Conservation (phyloP, 1,140 invertebrate species). For the Pogonus chalceus region DNA sequence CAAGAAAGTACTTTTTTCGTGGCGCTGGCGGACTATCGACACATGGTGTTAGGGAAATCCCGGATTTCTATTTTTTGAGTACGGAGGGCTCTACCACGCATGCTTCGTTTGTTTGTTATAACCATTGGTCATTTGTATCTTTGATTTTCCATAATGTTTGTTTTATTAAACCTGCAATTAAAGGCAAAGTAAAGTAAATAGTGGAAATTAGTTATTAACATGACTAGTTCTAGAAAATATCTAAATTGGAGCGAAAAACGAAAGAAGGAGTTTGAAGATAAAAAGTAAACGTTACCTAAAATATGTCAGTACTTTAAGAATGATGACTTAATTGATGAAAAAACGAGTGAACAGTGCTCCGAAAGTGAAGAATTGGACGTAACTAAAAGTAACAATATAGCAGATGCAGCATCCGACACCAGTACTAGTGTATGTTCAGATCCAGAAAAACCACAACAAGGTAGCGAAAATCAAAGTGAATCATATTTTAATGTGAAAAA, state of each 20-base stretch:
- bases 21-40: too few relatives aligned
- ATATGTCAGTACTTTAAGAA: slow-evolving; percentile 13
- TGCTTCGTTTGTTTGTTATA: too few relatives aligned
- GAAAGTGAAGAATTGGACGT: slow-evolving; percentile 13
- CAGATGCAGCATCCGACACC: too few relatives aligned
- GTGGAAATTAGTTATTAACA: too few relatives aligned
- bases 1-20: too few relatives aligned
- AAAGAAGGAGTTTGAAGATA: slow-evolving; percentile 12
- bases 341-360: slow-evolving; percentile 14
- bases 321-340: slow-evolving; percentile 11
- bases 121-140: too few relatives aligned
- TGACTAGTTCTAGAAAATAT: slow-evolving; percentile 13
- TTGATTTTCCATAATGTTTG: too few relatives aligned
- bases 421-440: slow-evolving; percentile 15
- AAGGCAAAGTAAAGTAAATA: too few relatives aligned
- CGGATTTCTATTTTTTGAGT: too few relatives aligned
- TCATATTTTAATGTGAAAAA: slow-evolving; percentile 11
- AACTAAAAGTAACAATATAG: slow-evolving; percentile 12
- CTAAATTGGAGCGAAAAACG: slow-evolving; percentile 12
- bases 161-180: too few relatives aligned
- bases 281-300: slow-evolving; percentile 11
- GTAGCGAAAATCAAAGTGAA: slow-evolving; percentile 11
- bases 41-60: too few relatives aligned
- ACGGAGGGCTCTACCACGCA: too few relatives aligned
- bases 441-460: slow-evolving; percentile 13